These are phyloP conservation scores for Aphelocoma californica DNA, from an alignment of 2,797 vertebrate genomes.

Conservation along the genomic window DNA sequence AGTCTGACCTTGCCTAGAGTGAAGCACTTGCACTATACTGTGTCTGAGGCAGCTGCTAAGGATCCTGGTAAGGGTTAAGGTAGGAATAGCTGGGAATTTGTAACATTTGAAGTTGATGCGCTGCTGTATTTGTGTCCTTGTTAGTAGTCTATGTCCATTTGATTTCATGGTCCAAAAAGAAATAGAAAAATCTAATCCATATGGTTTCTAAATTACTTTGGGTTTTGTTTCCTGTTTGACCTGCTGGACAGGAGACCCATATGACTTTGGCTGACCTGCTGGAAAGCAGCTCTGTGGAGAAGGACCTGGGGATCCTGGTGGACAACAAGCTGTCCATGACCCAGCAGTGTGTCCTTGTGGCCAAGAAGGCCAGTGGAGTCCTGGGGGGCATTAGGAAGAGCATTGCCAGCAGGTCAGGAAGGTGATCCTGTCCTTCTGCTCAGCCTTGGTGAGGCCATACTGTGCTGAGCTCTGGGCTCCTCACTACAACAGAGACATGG, in stretches of 20 bases:
- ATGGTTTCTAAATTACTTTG: background rate
- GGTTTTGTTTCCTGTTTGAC: background rate
- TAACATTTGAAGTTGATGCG: background rate
- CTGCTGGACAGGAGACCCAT: background rate
- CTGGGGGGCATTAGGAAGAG: background rate
- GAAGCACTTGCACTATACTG: background rate
- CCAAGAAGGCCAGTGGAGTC: background rate
- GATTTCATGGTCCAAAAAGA: background rate
- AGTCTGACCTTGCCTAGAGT: background rate
- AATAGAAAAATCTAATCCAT: background rate
- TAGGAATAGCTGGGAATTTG: background rate
- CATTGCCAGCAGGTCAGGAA: background rate
- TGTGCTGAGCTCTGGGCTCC: background rate
- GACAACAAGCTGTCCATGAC: background rate
- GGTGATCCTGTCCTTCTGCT: background rate
- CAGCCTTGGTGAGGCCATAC: background rate
- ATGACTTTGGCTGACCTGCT: background rate
- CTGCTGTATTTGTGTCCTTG: background rate
- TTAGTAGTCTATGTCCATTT: background rate
- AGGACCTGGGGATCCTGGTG: background rate
- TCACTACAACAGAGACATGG: background rate
- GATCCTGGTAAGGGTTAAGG: background rate
- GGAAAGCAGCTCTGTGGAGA: background rate
- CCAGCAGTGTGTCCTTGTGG: background rate
- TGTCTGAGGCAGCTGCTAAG: background rate